phyloP scores from a whole-genome alignment of 2,888 invertebrate species.

The Drosophila prolongata region DNA sequence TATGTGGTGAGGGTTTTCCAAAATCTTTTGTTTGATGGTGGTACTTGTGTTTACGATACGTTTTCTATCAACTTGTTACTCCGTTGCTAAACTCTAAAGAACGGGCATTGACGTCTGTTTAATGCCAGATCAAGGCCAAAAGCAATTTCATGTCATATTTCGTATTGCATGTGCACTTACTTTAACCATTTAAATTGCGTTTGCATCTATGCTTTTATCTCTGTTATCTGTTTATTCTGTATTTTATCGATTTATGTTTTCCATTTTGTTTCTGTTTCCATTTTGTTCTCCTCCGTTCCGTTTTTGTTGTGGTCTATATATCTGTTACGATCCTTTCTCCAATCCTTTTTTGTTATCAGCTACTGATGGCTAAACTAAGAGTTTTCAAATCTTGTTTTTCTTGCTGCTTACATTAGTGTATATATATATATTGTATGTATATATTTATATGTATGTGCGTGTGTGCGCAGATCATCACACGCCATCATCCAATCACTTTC shows the following conservation, averaged over 20 bases:
- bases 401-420: conserved; percentile 28
- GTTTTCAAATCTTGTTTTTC: conserved; percentile 37
- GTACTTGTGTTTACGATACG: conserved; percentile 20
- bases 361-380: conserved; percentile 70
- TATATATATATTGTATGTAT: conserved; percentile 29
- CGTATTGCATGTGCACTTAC: conserved; percentile 20
- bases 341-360: conserved; percentile 46
- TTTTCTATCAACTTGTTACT: conserved; percentile 12
- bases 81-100: conserved; percentile 17
- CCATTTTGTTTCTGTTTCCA: conserved; percentile 13
- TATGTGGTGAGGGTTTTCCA: conserved; percentile 6
- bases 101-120: conserved; percentile 28
- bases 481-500: conserved; percentile 61
- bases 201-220: conserved; percentile 42
- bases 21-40: conserved; percentile 14
- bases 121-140: conserved; percentile 33
- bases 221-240: conserved; percentile 1
- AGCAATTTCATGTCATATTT: conserved; percentile 15
- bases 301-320: conserved; percentile 7
- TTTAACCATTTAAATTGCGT: conserved; percentile 22
- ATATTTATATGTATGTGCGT: conserved; percentile 41
- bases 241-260: conserved; percentile 6
- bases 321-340: conserved; percentile 14
- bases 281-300: conserved; percentile 14
- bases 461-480: conserved; percentile 47